Conservation (phyloP, 1,140 invertebrate species). For the Popillia japonica region DNA sequence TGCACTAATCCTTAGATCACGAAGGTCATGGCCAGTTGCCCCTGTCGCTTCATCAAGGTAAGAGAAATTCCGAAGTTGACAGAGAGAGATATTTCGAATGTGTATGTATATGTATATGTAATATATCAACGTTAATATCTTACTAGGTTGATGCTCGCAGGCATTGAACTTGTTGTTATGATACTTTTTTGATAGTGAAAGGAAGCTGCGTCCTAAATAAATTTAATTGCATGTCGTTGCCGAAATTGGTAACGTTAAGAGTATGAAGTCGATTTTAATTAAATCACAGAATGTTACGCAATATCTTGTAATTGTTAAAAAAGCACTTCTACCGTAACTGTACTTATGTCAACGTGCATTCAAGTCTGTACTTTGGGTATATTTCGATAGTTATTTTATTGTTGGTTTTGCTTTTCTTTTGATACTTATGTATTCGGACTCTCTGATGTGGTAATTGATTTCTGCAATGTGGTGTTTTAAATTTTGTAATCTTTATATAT, state of each 20-base stretch:
- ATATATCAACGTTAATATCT: not conserved
- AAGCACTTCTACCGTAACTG: too few relatives aligned
- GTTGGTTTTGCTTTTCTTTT: too few relatives aligned
- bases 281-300: not conserved
- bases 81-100: not conserved
- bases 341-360: too few relatives aligned
- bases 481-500: too few relatives aligned
- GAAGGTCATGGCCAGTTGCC: constrained; percentile 73
- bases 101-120: not conserved
- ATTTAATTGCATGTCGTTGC: not conserved
- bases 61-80: not conserved
- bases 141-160: not conserved
- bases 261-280: not conserved
- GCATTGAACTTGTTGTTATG: not conserved
- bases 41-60: constrained; percentile 61
- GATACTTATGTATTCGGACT: too few relatives aligned
- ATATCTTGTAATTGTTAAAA: not conserved
- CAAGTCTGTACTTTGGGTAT: too few relatives aligned
- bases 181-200: not conserved
- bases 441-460: too few relatives aligned
- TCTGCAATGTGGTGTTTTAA: too few relatives aligned
- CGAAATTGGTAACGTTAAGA: not conserved
- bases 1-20: constrained; percentile 69
- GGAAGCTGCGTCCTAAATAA: not conserved
- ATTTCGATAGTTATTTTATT: too few relatives aligned